Evolutionary conservation across 2,888 invertebrate genomes (phyloP).

Genomic region (Orthonevra nobilis): DNA sequence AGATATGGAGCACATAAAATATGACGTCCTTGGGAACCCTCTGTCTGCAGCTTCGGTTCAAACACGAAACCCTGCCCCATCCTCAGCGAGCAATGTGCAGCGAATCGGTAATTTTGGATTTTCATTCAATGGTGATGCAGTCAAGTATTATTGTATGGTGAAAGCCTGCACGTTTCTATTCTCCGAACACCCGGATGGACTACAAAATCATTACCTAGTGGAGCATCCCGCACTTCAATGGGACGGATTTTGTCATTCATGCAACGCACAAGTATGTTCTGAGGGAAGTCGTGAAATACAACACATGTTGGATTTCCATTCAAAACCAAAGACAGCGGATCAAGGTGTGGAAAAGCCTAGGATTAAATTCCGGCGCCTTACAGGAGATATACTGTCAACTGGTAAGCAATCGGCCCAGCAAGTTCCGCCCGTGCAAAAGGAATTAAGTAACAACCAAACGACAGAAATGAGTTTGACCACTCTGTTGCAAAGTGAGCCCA

Average conservation of each 20-base stretch:
- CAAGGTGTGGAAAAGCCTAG: slow-evolving; percentile 54
- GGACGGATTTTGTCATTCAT: slow-evolving; percentile 82
- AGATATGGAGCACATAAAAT: slow-evolving; percentile 64
- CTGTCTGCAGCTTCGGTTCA: not conserved
- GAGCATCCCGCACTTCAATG: slow-evolving; percentile 80
- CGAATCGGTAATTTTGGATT: slow-evolving; percentile 75
- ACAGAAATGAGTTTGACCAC: slow-evolving; percentile 36
- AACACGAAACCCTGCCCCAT: not conserved
- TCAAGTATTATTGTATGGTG: slow-evolving; percentile 76
- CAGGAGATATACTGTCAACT: slow-evolving; percentile 72
- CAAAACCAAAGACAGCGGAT: slow-evolving; percentile 5
- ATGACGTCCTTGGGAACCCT: slow-evolving; percentile 38
- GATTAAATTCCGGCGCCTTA: slow-evolving; percentile 76
- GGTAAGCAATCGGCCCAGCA: slow-evolving; percentile 60
- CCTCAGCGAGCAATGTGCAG: slow-evolving; percentile 28
- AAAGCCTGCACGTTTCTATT: slow-evolving; percentile 76
- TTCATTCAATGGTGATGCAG: slow-evolving; percentile 38
- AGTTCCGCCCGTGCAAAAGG: not conserved
- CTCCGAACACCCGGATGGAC: slow-evolving; percentile 75
- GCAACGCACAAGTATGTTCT: slow-evolving; percentile 75
- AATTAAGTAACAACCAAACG: no score
- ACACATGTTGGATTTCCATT: slow-evolving; percentile 75
- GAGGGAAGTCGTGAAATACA: slow-evolving; percentile 73
- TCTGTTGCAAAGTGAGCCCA: slow-evolving; percentile 57
- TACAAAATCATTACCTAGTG: slow-evolving; percentile 76